Percentiles rank a stretch among this genome's conserved stretches.
Conservation (phyloP, 2,888 invertebrate species). For the Lagria hirta region DNA sequence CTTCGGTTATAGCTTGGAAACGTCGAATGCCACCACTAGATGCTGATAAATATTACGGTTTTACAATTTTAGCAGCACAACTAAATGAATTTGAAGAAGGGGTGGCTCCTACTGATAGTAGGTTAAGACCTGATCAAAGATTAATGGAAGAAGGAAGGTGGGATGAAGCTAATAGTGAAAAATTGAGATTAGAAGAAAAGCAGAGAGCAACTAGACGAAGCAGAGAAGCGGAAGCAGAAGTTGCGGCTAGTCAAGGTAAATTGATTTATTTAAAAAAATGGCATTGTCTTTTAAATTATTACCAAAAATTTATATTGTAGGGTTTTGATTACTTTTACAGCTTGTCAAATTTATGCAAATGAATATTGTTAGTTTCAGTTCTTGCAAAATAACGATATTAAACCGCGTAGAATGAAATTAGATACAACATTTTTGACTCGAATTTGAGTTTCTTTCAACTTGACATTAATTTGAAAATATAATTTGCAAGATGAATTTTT, state of each 20-base stretch:
- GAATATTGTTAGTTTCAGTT: too few relatives aligned
- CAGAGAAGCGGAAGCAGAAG: slow-evolving; percentile 79
- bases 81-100: slow-evolving; percentile 91
- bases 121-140: slow-evolving; percentile 89
- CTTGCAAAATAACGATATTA: too few relatives aligned
- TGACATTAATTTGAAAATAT: too few relatives aligned
- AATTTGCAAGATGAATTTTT: too few relatives aligned
- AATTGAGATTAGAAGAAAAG: slow-evolving; percentile 90
- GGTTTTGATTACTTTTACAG: too few relatives aligned
- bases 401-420: too few relatives aligned
- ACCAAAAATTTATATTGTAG: too few relatives aligned
- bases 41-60: slow-evolving; percentile 83
- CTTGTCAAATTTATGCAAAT: too few relatives aligned
- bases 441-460: too few relatives aligned
- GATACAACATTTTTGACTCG: too few relatives aligned
- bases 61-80: slow-evolving; percentile 93
- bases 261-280: slow-evolving; percentile 25
- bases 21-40: slow-evolving; percentile 71
- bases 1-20: slow-evolving; percentile 84
- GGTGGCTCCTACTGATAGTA: slow-evolving; percentile 92
- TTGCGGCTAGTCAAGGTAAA: slow-evolving; percentile 64
- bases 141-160: slow-evolving; percentile 94
- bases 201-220: slow-evolving; percentile 79
- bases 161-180: slow-evolving; percentile 88
- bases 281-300: too few relatives aligned